These are phyloP conservation scores for Subacronicta megacephala DNA, from an alignment of 2,888 invertebrate species.

Conservation along the genomic window DNA sequence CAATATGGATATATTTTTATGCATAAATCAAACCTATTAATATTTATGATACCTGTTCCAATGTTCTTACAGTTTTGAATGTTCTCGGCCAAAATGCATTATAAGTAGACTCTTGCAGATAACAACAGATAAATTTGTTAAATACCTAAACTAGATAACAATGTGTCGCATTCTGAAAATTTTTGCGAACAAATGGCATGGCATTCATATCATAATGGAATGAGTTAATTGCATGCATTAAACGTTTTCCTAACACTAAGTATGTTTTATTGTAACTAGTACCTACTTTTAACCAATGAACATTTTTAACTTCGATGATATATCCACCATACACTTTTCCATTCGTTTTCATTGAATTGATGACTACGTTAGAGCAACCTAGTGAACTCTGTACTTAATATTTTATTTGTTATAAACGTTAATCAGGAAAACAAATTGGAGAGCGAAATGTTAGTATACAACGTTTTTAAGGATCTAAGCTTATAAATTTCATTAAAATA, in stretches of 20 bases:
- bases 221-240: constrained; percentile 34
- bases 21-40: background rate
- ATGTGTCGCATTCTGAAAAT: constrained; percentile 42
- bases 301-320: background rate
- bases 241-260: constrained; percentile 20
- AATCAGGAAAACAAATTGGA: too few species aligned
- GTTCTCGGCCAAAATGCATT: constrained; percentile 14
- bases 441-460: too few species aligned
- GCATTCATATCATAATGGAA: constrained; percentile 30
- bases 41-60: background rate
- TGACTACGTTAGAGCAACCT: too few species aligned
- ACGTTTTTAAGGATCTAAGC: too few species aligned
- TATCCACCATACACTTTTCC: background rate
- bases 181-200: constrained; percentile 40
- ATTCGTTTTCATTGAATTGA: background rate
- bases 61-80: constrained; percentile 1
- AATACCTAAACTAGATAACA: constrained; percentile 36
- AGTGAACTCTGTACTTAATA: too few species aligned
- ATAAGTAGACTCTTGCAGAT: constrained; percentile 12
- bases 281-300: constrained; percentile 12
- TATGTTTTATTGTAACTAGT: constrained; percentile 30
- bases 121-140: constrained; percentile 32
- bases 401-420: too few species aligned
- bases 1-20: too few species aligned
- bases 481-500: too few species aligned